Base-by-base conservation (phyloP, 2,888 invertebrate species). In the Onchidella celtica region DNA sequence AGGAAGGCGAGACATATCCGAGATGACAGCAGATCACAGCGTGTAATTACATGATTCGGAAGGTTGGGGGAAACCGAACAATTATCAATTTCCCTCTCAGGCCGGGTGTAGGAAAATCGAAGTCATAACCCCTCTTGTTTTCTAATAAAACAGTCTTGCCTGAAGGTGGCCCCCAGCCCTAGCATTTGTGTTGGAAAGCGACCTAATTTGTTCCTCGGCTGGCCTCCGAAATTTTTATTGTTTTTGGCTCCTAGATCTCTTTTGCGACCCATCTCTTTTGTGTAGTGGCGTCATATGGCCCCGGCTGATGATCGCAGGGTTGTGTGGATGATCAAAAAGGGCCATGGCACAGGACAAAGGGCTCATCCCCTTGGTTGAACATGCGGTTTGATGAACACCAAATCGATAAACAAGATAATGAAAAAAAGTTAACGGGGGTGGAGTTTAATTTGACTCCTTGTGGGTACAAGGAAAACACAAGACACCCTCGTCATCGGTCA, bases 71-170 rank as follows among this genome's bases (percentile, higher is more conserved):
- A n/a, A 78, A 78, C 78, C 24, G 61, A 32, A 72, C 72, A 61
- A 72, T 79, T 70, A 72, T 63, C 47, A 63, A 79, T 72, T 40
- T 47, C 27, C 72, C 72, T 40, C 34, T 24, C 70, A 61, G 70
- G 32, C 61, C n/a, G 29, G 11, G 34, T 24, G 38, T 59, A 63
- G 6, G 61, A 79, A 79, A 72, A 61, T 72, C 72, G 72, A 79
- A 63, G 72, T 47, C 34, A 72, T 72, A 79, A 79, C 79, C 79
- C 32, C 72, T 57, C 70, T 79, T 79, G 79, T 79, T 79, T 79
- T 79, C 70, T 79, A 79, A 70, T 79, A 79, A 79, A 79, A 70
- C 79, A 61, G n/a, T 40, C 40, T 38, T n/a, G 70, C 79, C 79
- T 27, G 47, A 34, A 55, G 79, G 32, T 72, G 79, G 63, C 70